Evolutionary conservation across 2,113 vertebrate genomes (phyloP).

Genomic region (Ia io): DNA sequence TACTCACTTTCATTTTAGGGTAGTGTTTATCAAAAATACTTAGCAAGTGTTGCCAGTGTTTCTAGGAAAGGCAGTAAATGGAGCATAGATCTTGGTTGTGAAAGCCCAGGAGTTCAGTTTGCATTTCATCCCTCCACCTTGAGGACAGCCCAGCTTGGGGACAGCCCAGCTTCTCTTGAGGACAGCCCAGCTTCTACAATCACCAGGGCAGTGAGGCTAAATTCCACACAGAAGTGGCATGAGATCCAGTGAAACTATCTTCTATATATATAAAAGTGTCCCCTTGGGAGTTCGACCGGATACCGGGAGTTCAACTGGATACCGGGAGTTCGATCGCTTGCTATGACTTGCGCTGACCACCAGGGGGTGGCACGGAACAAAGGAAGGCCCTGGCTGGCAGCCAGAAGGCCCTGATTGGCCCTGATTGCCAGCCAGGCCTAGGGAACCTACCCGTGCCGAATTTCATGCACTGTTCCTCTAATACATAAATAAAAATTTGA

Average conservation of each 20-base stretch:
- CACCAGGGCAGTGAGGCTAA: neutral
- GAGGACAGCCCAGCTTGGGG: neutral
- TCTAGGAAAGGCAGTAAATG: constrained; percentile 40
- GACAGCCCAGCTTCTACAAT: neutral
- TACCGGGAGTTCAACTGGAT: no score
- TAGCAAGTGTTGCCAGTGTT: constrained; percentile 39
- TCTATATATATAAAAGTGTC: no score
- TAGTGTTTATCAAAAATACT: constrained; percentile 61
- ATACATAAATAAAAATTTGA: neutral
- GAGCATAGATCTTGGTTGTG: constrained; percentile 16
- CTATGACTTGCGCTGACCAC: no score
- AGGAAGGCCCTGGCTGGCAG: no score
- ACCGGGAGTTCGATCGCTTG: no score
- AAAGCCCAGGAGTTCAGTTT: neutral
- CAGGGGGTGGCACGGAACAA: no score
- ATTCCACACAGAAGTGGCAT: constrained; percentile 38
- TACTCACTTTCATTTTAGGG: constrained; percentile 42
- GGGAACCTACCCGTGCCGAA: no score
- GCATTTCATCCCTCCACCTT: neutral
- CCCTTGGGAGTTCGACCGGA: no score
- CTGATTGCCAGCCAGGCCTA: no score
- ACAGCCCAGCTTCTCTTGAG: neutral
- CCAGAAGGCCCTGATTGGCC: no score
- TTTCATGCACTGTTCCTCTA: neutral
- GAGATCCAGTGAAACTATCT: neutral